Percentiles rank a stretch among this genome's conserved stretches.
Conservation (phyloP, 1,140 invertebrate genomes). For the Drosophila watanabei region DNA sequence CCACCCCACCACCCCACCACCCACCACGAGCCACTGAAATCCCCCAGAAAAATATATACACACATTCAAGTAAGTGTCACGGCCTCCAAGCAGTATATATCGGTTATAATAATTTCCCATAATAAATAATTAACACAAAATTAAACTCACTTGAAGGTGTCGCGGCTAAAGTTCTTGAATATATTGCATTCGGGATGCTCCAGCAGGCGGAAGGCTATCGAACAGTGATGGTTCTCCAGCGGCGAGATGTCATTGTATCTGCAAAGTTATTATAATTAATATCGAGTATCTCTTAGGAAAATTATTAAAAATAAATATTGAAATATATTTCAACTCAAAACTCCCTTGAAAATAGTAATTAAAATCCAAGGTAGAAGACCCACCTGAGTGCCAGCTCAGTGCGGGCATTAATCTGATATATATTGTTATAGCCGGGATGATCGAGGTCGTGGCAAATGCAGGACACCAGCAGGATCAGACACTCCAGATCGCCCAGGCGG, state of each 20-base stretch:
- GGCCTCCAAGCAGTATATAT: not conserved
- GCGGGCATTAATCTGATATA: conserved; percentile 95
- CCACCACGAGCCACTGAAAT: not conserved
- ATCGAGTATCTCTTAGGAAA: too few species aligned
- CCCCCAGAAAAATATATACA: not conserved
- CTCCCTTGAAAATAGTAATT: not conserved
- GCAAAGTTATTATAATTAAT: not conserved
- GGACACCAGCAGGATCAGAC: conserved; percentile 92
- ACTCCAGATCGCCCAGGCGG: conserved; percentile 91
- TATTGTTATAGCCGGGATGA: conserved; percentile 96
- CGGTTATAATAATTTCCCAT: not conserved
- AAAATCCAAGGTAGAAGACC: not conserved
- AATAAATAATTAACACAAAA: not conserved
- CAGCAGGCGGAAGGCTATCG: conserved; percentile 93
- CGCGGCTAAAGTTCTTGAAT: conserved; percentile 89
- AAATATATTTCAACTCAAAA: not conserved
- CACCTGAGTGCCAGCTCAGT: conserved; percentile 92
- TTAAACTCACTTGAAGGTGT: conserved; percentile 87
- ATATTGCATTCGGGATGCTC: conserved; percentile 93
- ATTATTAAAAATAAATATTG: not conserved
- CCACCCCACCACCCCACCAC: not conserved
- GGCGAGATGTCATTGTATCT: conserved; percentile 95
- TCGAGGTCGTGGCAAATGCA: conserved; percentile 96
- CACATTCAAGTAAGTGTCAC: not conserved
- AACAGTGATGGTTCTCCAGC: conserved; percentile 95